phyloP scores from a whole-genome alignment of 2,888 invertebrate genomes.

The Nomada ferruginata region DNA sequence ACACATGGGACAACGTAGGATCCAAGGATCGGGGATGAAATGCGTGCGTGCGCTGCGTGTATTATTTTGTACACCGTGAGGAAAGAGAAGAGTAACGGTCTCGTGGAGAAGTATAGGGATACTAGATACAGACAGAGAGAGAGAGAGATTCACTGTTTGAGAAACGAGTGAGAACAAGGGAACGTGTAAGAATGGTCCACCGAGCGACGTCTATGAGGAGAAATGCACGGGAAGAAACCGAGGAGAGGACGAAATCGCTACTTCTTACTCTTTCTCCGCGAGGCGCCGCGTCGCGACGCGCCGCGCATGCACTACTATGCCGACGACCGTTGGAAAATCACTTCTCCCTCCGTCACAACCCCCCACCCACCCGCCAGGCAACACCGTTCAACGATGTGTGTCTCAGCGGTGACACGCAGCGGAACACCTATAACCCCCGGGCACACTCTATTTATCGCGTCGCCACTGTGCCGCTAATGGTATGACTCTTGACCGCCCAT shows the following conservation, averaged over 20 bases:
- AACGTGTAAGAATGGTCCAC: constrained; percentile 26
- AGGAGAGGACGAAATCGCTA: constrained; percentile 30
- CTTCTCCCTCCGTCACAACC: constrained; percentile 34
- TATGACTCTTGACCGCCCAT: no score
- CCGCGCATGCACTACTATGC: constrained; percentile 62
- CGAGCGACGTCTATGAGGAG: constrained; percentile 13
- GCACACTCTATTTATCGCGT: constrained; percentile 36
- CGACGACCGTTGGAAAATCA: constrained; percentile 52
- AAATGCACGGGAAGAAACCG: constrained; percentile 44
- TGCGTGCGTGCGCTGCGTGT: background rate
- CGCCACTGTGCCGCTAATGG: background rate
- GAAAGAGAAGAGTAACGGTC: background rate
- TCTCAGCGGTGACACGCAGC: constrained; percentile 3
- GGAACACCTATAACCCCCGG: constrained; percentile 39
- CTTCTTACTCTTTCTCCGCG: constrained; percentile 51
- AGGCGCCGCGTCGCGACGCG: constrained; percentile 53
- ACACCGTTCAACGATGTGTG: background rate
- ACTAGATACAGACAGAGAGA: constrained; percentile 1
- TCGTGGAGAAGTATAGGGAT: no score
- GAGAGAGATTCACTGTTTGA: background rate
- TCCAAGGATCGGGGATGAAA: background rate
- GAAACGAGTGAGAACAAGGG: constrained; percentile 2
- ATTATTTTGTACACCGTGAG: background rate
- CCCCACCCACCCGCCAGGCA: constrained; percentile 11
- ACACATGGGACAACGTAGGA: background rate